Conservation (phyloP, 2,797 vertebrate genomes). For the Trichosurus vulpecula region DNA sequence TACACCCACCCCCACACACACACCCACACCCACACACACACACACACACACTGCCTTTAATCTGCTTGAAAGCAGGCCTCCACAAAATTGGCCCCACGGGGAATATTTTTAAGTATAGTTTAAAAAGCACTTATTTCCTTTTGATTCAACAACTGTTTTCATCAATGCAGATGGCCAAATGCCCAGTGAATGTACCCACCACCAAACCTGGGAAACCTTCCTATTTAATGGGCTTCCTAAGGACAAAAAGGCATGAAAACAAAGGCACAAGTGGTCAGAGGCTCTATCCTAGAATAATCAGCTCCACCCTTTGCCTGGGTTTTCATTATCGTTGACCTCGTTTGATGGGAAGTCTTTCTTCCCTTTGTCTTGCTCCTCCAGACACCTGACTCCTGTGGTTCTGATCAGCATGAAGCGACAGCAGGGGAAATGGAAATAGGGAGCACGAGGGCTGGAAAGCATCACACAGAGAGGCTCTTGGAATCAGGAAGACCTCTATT, state of each 20-base stretch:
- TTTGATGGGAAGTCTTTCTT: background rate
- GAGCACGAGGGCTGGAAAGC: background rate
- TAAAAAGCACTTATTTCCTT: conserved; percentile 39
- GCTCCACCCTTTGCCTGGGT: background rate
- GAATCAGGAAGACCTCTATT: background rate
- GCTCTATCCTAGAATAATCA: background rate
- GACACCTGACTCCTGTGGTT: background rate
- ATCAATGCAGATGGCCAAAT: background rate
- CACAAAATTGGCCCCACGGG: background rate
- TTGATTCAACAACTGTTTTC: conserved; percentile 45
- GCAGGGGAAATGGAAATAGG: background rate
- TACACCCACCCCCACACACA: background rate
- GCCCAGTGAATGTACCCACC: background rate
- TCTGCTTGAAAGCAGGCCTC: conserved; percentile 2
- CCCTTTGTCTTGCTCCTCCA: background rate
- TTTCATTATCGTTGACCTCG: background rate
- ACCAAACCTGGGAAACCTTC: background rate
- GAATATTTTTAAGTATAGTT: background rate
- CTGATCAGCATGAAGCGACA: background rate
- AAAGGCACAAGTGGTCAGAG: background rate
- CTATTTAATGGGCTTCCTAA: background rate
- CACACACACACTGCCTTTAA: background rate
- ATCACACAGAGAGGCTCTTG: background rate
- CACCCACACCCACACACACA: background rate
- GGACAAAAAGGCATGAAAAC: background rate